These are phyloP conservation scores for Charina bottae DNA, from an alignment of 2,113 vertebrate genomes.

Conservation along the genomic window DNA sequence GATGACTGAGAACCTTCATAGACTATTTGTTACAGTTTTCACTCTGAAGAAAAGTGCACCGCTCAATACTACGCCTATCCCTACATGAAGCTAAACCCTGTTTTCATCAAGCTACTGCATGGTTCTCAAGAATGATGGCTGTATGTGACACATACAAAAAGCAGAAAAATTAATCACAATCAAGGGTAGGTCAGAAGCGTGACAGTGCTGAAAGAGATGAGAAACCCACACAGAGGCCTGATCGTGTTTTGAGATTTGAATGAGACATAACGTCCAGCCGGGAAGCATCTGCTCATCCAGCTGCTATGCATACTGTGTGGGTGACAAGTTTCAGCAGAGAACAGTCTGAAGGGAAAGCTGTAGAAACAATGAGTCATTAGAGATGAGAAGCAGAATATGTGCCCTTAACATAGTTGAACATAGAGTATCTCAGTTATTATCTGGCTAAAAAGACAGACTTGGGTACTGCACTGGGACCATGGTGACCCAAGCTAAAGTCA, in stretches of 20 bases:
- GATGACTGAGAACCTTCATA: no score
- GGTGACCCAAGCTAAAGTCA: not conserved
- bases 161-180: constrained; percentile 46
- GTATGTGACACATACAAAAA: constrained; percentile 8
- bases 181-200: constrained; percentile 28
- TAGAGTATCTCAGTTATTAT: not conserved
- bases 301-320: constrained; percentile 32
- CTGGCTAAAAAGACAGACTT: not conserved
- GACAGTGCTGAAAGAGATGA: constrained; percentile 46
- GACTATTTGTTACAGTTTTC: not conserved
- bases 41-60: not conserved
- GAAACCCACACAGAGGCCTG: constrained; percentile 33
- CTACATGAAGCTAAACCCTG: not conserved
- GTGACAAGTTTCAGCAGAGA: constrained; percentile 4
- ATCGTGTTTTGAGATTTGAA: constrained; percentile 47
- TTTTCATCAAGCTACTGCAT: not conserved
- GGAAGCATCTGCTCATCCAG: constrained; percentile 53
- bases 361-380: constrained; percentile 31
- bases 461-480: not conserved
- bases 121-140: not conserved
- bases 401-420: not conserved
- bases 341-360: constrained; percentile 13
- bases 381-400: constrained; percentile 8
- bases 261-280: constrained; percentile 48
- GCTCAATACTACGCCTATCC: not conserved